Base-by-base conservation (phyloP, 1,140 invertebrate genomes). In the Gryon sp. region DNA sequence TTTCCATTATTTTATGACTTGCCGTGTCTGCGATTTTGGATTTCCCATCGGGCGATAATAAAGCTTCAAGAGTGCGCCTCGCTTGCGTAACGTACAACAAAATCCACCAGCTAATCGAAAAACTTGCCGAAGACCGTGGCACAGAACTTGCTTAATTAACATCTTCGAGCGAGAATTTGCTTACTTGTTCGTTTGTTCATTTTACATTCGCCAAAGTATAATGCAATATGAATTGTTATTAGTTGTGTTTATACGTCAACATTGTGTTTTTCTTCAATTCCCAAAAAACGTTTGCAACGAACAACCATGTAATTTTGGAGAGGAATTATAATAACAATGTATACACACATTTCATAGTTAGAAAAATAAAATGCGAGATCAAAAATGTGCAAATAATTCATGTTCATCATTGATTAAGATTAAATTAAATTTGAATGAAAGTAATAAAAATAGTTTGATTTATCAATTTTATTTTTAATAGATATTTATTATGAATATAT, bases 91-190 rank as follows among this genome's bases (percentile, higher is more conserved):
- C 80, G 76, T 82, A 81, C 82, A 88, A 88, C 84, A 88, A 86
- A 77, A 66, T 87, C 79, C 82, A 85, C 83, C 57, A 82, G 82
- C 82, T 88, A 88, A 88, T 88, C 84, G 84, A 87, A 87, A 88
- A 88, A 88, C 82, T 87, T 87, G 80, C 65, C 81, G 79, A 84
- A 86, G 82, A 83, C 76, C 69, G 68, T 34, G 52, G 6, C 55
- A 18, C 26, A 26, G 80, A 87, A 87, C 84, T 87, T 87, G 82
- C 81, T 86, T 87, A 87, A 87, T 88, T 87, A 86, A 82, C 86
- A 87, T 87, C 84, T 87, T 86, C 78, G 78, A 34, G 66, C 82
- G 66, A 79, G 73, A 62, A 69, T 74, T 74, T 65, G 57, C 57
- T 73, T 79, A 63, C 66, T 77, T 73, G 43, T 40, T 12, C 57